Conservation (phyloP, 2,888 invertebrate species). For the Drosophila glabriapex region DNA sequence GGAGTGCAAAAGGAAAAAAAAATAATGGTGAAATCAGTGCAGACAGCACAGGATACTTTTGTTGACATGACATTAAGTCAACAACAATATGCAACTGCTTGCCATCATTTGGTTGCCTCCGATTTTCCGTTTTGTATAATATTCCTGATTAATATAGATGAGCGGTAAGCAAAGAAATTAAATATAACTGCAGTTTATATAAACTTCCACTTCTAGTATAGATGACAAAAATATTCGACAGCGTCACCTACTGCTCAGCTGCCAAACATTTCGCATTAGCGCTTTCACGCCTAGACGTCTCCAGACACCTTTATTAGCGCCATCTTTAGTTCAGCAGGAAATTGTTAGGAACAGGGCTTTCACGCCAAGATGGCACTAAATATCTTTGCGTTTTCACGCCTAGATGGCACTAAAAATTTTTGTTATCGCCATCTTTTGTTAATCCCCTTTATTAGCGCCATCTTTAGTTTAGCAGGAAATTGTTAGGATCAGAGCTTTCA, state of each 20-base stretch:
- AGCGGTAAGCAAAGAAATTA: background rate
- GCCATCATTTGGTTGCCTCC: conserved; percentile 35
- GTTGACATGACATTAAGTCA: conserved; percentile 55
- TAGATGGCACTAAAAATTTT: background rate
- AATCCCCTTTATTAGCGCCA: too few relatives aligned
- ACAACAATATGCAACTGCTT: conserved; percentile 41
- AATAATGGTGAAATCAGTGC: conserved; percentile 42
- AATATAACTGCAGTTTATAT: background rate
- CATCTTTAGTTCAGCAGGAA: too few relatives aligned
- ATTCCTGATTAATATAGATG: background rate
- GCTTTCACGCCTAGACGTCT: background rate
- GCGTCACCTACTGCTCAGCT: background rate
- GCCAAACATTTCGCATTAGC: background rate
- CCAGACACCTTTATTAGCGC: background rate
- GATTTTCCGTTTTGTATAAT: conserved; percentile 1
- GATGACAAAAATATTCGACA: background rate
- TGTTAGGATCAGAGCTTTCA: background rate
- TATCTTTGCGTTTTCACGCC: background rate
- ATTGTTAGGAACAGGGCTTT: background rate
- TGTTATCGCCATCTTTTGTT: background rate
- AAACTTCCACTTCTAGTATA: background rate
- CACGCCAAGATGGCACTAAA: background rate
- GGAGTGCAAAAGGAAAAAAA: conserved; percentile 23
- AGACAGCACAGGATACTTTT: conserved; percentile 41
- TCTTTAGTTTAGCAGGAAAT: too few relatives aligned